Evolutionary conservation across 2,888 invertebrate genomes (phyloP).

Genomic region (Tetragnatha montana): DNA sequence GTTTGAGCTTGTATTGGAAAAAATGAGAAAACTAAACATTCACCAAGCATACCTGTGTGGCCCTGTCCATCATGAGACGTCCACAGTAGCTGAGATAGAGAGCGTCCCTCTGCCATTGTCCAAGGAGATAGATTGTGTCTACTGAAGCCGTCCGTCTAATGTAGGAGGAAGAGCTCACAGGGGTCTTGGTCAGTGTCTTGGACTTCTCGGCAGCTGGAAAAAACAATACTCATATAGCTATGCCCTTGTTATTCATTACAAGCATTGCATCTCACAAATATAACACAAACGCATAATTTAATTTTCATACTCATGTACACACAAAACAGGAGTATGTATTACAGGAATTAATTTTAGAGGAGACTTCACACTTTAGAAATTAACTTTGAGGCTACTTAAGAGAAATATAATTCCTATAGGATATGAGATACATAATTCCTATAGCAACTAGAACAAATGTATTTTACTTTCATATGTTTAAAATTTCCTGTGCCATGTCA

Average conservation of each 20-base stretch:
- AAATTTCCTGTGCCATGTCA: too few species aligned
- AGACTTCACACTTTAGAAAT: too few species aligned
- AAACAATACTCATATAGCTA: neutral
- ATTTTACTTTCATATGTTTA: too few species aligned
- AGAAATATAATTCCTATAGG: too few species aligned
- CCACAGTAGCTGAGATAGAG: conserved; percentile 82
- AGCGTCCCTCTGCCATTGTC: conserved; percentile 85
- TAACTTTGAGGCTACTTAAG: too few species aligned
- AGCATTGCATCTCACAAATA: neutral
- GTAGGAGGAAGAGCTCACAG: conserved; percentile 51
- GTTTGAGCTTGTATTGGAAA: too few species aligned
- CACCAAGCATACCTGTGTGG: conserved; percentile 82
- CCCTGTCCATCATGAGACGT: conserved; percentile 84
- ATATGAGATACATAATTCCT: too few species aligned
- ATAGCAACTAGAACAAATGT: too few species aligned
- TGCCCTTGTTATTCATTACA: neutral
- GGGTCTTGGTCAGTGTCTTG: conserved; percentile 45
- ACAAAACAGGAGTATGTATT: neutral
- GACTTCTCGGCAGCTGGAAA: conserved; percentile 65
- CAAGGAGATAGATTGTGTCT: conserved; percentile 86
- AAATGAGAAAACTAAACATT: too few species aligned
- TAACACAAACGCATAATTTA: neutral
- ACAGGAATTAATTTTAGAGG: too few species aligned
- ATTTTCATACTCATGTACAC: neutral
- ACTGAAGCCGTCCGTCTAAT: conserved; percentile 87